Percentiles rank a stretch among this genome's conserved stretches.
These are phyloP conservation scores for Pachycephus smyrnensis DNA, from an alignment of 2,888 invertebrate species.

Conservation along the genomic window DNA sequence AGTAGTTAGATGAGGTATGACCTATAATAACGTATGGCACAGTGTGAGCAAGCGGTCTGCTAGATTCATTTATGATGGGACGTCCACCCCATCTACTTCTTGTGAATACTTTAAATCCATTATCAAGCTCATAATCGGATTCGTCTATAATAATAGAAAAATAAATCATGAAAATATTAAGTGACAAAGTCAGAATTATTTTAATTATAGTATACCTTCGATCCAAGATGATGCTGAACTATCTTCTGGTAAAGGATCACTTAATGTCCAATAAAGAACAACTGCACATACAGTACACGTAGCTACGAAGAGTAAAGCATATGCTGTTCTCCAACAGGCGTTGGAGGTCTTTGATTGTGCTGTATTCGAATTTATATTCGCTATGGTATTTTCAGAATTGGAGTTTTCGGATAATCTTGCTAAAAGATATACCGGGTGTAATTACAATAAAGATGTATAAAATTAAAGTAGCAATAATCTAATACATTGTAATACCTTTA, in stretches of 20 bases:
- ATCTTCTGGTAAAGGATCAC: neutral
- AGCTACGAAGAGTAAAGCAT: neutral
- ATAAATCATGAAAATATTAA: neutral
- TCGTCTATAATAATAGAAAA: neutral
- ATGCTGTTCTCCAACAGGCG: neutral
- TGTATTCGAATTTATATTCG: neutral
- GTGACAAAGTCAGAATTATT: neutral
- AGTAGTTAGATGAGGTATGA: neutral
- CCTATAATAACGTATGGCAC: neutral
- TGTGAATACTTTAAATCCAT: conserved; percentile 16
- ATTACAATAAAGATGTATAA: neutral
- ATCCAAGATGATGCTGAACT: neutral
- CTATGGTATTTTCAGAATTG: neutral
- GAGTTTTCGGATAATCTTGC: neutral
- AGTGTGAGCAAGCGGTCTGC: conserved; percentile 9
- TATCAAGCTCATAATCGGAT: neutral
- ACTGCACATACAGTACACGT: neutral
- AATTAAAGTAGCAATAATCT: neutral
- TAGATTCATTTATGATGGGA: neutral
- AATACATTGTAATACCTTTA: neutral
- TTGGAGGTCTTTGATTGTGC: neutral
- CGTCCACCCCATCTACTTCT: conserved; percentile 17
- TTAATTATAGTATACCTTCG: neutral
- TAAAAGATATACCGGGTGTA: neutral
- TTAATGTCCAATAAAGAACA: neutral